Conservation (phyloP, 2,113 vertebrate genomes). For the Myrmophylax atrothorax region DNA sequence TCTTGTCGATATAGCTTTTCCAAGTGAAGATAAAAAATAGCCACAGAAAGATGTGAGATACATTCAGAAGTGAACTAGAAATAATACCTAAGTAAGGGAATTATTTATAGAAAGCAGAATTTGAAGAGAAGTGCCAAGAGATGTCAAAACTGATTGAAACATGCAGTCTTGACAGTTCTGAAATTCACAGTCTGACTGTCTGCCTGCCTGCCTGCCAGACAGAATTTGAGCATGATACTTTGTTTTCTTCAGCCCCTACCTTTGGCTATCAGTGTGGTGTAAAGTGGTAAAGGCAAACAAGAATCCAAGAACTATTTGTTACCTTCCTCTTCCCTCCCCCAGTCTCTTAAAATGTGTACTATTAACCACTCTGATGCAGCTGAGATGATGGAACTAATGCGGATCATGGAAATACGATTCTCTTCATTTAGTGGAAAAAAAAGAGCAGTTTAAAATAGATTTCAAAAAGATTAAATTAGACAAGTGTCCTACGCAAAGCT, state of each 20-base stretch:
- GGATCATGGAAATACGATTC: background rate
- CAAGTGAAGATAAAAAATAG: background rate
- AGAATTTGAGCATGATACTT: constrained; percentile 40
- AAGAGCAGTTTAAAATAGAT: background rate
- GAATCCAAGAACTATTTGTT: background rate
- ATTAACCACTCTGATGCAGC: background rate
- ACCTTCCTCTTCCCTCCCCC: background rate
- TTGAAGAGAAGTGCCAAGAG: constrained; percentile 63
- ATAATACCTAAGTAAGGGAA: constrained; percentile 48
- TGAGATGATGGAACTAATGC: background rate
- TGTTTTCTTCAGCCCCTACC: constrained; percentile 8
- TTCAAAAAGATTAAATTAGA: background rate
- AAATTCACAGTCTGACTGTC: constrained; percentile 56
- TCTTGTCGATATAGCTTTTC: background rate
- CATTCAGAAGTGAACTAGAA: constrained; percentile 23
- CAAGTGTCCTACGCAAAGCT: background rate
- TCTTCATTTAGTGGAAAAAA: background rate
- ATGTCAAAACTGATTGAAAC: constrained; percentile 77
- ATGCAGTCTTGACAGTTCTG: constrained; percentile 59
- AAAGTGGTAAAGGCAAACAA: background rate
- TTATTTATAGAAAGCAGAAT: constrained; percentile 73
- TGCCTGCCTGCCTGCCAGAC: background rate
- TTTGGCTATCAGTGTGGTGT: background rate
- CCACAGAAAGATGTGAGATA: background rate
- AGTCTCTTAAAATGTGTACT: background rate